phyloP scores from a whole-genome alignment of 2,888 invertebrate genomes.

The Sipha maydis region DNA sequence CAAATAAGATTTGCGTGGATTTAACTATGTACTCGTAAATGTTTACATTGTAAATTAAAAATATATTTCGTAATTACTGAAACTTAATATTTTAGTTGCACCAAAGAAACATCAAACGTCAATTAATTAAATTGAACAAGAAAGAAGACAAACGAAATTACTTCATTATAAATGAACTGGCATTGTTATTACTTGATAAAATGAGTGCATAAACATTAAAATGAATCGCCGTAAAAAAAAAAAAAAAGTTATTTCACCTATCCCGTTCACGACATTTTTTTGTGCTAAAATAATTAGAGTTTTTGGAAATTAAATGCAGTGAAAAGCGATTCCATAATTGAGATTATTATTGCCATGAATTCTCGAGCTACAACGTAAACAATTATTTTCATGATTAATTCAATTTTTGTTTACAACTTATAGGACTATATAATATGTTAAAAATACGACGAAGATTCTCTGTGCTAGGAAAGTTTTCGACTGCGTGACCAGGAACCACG shows the following conservation, averaged over 20 bases:
- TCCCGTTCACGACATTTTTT: slow-evolving; percentile 6
- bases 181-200: slow-evolving; percentile 24
- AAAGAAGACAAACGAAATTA: slow-evolving; percentile 13
- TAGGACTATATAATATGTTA: no score
- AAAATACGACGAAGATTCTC: no score
- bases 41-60: background rate
- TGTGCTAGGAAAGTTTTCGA: no score
- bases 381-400: no score
- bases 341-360: background rate
- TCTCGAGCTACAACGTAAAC: no score
- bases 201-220: background rate
- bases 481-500: no score
- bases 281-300: slow-evolving; percentile 12
- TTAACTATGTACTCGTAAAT: no score
- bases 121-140: slow-evolving; percentile 16
- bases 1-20: background rate
- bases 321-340: slow-evolving; percentile 1
- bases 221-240: background rate
- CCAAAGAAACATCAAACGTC: slow-evolving; percentile 26
- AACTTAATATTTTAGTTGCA: background rate
- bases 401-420: no score
- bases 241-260: slow-evolving; percentile 3
- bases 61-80: background rate
- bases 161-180: slow-evolving; percentile 27
- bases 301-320: background rate